Evolutionary conservation across 2,888 invertebrate species (phyloP).

Genomic region (Pyrgus malvae): DNA sequence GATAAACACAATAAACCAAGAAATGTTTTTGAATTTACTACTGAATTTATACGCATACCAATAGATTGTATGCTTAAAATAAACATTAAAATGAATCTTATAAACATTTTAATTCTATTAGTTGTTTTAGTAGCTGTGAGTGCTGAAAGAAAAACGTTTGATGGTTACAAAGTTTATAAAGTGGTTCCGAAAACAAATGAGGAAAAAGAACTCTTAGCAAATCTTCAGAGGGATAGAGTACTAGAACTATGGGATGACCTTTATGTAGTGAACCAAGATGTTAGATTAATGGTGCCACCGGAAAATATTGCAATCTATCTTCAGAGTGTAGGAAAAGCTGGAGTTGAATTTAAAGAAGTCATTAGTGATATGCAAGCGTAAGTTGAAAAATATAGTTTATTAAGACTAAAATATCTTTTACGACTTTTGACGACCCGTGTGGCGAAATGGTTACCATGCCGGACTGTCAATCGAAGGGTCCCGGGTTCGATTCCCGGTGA

Average conservation of each 20-base stretch:
- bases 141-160: conserved; percentile 57
- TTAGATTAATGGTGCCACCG: conserved; percentile 57
- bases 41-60: conserved; percentile 7
- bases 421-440: no score
- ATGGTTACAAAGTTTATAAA: conserved; percentile 83
- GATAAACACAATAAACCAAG: conserved; percentile 1
- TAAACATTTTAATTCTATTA: conserved; percentile 32
- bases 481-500: no score
- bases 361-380: conserved; percentile 62
- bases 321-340: conserved; percentile 33
- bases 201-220: conserved; percentile 70
- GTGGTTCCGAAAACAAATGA: conserved; percentile 68
- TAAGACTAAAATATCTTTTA: no score
- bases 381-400: conserved; percentile 33
- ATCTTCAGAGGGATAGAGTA: conserved; percentile 60
- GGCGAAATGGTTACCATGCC: no score
- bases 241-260: conserved; percentile 64
- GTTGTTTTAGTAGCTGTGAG: conserved; percentile 29
- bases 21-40: background rate
- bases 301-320: conserved; percentile 46
- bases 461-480: no score
- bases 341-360: conserved; percentile 44
- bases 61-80: conserved; percentile 6
- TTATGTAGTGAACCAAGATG: conserved; percentile 52
- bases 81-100: conserved; percentile 42